phyloP scores from a whole-genome alignment of 1,140 invertebrate species.

The Aphaenogaster rudis region DNA sequence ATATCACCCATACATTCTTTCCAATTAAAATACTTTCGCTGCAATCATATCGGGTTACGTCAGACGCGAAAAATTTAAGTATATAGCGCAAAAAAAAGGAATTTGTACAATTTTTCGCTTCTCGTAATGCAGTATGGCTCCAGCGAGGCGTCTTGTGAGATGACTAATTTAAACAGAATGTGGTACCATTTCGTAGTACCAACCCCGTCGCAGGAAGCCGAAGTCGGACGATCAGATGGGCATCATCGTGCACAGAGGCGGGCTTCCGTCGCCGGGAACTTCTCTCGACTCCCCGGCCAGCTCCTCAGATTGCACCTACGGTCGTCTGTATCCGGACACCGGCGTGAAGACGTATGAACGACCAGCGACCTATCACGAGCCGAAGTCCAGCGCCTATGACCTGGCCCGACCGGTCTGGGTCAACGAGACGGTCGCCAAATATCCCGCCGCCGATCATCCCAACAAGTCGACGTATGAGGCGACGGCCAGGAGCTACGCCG shows the following conservation, averaged over 20 bases:
- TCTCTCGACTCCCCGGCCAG: conserved; percentile 66
- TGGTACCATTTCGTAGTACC: conserved; percentile 80
- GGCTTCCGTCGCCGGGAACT: conserved; percentile 65
- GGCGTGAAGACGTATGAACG: conserved; percentile 79
- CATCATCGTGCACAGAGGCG: conserved; percentile 74
- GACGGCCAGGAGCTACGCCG: conserved; percentile 75
- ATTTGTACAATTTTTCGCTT: neutral
- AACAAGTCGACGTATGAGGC: conserved; percentile 74
- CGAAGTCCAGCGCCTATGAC: conserved; percentile 76
- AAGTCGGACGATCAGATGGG: conserved; percentile 83
- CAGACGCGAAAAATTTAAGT: neutral
- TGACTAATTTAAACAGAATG: neutral
- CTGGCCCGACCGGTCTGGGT: conserved; percentile 72
- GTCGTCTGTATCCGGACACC: conserved; percentile 76
- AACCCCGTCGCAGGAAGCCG: conserved; percentile 84
- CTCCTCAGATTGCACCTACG: conserved; percentile 81
- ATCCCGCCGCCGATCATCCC: conserved; percentile 73
- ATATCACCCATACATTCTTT: neutral
- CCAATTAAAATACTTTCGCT: neutral
- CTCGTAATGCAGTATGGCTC: neutral
- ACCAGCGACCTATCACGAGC: conserved; percentile 77
- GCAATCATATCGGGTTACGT: neutral
- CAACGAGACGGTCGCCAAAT: conserved; percentile 74
- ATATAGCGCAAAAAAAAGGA: neutral
- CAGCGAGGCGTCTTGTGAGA: neutral